Percentiles rank a stretch among this genome's conserved stretches.
These are phyloP conservation scores for Oryzias curvinotus DNA, from an alignment of 2,113 vertebrate genomes.

Conservation along the genomic window DNA sequence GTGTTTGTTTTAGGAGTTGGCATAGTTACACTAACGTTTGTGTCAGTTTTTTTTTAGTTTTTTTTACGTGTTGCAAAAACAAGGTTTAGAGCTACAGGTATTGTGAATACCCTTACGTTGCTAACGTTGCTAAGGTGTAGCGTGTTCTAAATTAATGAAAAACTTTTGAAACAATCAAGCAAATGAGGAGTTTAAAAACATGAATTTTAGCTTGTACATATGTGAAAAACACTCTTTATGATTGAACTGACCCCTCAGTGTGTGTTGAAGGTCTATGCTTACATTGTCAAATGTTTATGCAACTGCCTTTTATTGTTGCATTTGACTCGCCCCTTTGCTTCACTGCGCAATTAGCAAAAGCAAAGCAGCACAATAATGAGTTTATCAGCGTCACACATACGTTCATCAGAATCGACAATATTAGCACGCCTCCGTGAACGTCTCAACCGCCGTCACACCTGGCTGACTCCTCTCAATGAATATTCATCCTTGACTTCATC, in stretches of 20 bases:
- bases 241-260: background rate
- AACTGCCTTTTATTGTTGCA: conserved; percentile 2
- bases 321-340: background rate
- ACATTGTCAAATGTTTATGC: background rate
- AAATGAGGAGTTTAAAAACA: no score
- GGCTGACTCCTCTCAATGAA: conserved; percentile 47
- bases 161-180: no score
- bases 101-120: no score
- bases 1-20: no score
- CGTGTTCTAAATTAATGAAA: no score
- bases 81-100: no score
- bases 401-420: conserved; percentile 16
- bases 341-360: conserved; percentile 10
- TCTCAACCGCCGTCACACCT: conserved; percentile 41
- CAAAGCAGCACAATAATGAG: conserved; percentile 8
- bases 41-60: no score
- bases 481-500: conserved; percentile 52
- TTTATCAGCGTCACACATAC: conserved; percentile 22
- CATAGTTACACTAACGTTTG: no score
- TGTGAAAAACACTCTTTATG: no score
- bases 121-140: no score
- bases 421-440: conserved; percentile 28
- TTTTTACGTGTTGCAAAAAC: no score
- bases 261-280: background rate
- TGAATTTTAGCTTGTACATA: no score